Evolutionary conservation across 2,113 vertebrate species (phyloP).

Genomic region (Cyanoliseus patagonus): DNA sequence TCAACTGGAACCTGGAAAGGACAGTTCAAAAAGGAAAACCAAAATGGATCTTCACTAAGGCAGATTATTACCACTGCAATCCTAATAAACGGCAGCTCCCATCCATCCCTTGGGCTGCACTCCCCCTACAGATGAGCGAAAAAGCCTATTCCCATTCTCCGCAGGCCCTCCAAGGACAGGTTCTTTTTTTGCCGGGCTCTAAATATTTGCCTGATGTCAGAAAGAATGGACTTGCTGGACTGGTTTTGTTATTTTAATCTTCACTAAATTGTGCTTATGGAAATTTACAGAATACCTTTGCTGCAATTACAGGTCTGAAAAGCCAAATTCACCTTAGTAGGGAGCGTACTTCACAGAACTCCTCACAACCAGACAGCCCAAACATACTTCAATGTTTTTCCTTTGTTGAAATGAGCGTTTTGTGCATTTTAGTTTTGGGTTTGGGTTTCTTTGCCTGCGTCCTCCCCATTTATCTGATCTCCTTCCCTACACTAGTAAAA

Average conservation of each 20-base stretch:
- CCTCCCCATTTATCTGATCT: background rate
- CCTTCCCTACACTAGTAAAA: background rate
- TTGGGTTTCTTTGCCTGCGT: background rate
- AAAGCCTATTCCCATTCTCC: background rate
- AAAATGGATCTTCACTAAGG: background rate
- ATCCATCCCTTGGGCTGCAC: background rate
- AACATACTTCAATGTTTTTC: background rate
- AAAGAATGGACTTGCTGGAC: background rate
- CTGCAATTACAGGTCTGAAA: background rate
- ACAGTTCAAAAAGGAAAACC: background rate
- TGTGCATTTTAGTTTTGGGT: background rate
- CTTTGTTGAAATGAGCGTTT: background rate
- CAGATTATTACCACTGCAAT: background rate
- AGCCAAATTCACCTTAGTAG: background rate
- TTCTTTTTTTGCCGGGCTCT: background rate
- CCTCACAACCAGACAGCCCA: background rate
- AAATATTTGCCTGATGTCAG: background rate
- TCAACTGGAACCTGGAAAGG: background rate
- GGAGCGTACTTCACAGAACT: background rate
- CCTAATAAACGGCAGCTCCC: background rate
- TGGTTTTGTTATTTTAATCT: background rate
- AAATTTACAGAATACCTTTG: background rate
- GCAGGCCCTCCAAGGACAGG: background rate
- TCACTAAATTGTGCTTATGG: background rate
- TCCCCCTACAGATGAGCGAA: fast-evolving